Evolutionary conservation across 2,888 invertebrate genomes (phyloP).

Genomic region (Rhyacophila evoluta): DNA sequence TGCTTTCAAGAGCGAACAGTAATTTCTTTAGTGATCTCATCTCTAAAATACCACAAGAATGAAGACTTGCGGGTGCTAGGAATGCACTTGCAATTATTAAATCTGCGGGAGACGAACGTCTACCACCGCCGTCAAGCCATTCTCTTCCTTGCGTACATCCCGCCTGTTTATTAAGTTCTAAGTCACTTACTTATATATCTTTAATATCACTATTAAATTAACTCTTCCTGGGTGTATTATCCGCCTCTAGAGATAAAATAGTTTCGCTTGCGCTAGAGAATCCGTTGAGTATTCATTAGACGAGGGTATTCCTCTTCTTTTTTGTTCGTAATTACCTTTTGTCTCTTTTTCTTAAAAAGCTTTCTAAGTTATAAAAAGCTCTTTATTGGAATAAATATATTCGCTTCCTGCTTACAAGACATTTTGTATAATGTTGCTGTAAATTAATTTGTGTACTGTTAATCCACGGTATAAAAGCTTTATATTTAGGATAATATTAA

Average conservation of each 20-base stretch:
- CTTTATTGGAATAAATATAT: background rate
- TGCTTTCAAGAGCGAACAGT: background rate
- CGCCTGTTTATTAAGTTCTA: slow-evolving; percentile 5
- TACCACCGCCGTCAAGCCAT: background rate
- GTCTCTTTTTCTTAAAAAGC: background rate
- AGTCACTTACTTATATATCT: background rate
- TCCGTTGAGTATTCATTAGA: background rate
- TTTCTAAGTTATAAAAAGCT: background rate
- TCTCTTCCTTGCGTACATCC: background rate
- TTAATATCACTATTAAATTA: background rate
- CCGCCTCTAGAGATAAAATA: background rate
- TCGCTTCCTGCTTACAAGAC: background rate
- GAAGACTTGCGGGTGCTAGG: background rate
- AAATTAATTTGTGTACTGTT: background rate
- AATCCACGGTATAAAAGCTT: background rate
- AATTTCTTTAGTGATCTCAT: background rate
- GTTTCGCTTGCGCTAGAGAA: background rate
- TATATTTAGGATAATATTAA: background rate
- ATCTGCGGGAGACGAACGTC: background rate
- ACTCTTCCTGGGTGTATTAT: background rate
- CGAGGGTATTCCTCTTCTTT: background rate
- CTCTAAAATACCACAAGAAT: background rate
- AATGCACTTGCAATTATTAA: background rate
- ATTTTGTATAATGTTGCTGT: background rate
- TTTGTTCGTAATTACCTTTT: background rate